phyloP scores from a whole-genome alignment of 1,140 invertebrate genomes.

The Ganaspis sp. region DNA sequence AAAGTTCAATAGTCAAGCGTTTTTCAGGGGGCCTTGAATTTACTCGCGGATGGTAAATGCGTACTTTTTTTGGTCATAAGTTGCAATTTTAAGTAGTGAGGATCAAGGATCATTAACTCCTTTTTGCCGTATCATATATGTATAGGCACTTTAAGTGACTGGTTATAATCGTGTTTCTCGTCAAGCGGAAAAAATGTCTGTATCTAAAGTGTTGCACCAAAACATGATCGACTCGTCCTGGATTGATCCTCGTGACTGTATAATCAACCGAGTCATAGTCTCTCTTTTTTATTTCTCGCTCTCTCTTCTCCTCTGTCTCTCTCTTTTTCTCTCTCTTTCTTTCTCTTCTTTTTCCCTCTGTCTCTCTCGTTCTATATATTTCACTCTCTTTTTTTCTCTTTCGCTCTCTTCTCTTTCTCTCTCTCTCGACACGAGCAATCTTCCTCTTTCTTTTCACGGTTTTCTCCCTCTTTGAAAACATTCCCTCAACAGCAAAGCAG shows the following conservation, averaged over 20 bases:
- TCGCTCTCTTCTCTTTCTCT: background rate
- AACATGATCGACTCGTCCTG: background rate
- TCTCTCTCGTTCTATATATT: no score
- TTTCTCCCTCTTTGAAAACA: slow-evolving; percentile 67
- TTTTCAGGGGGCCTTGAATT: no score
- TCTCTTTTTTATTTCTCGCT: background rate
- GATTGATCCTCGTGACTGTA: slow-evolving; percentile 17
- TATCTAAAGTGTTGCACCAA: slow-evolving; percentile 20
- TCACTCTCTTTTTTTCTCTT: slow-evolving; percentile 25
- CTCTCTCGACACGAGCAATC: background rate
- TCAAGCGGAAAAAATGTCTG: background rate
- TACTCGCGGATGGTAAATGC: no score
- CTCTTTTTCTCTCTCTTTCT: background rate
- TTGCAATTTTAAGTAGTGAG: background rate
- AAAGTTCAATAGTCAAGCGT: no score
- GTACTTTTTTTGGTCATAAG: no score
- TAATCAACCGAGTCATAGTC: background rate
- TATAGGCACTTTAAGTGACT: background rate
- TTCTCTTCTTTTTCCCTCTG: slow-evolving; percentile 40
- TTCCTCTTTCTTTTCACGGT: background rate
- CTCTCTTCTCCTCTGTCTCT: background rate
- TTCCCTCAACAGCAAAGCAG: slow-evolving; percentile 74
- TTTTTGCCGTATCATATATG: background rate
- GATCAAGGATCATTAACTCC: background rate
- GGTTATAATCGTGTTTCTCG: slow-evolving; percentile 21